phyloP scores from a whole-genome alignment of 2,797 vertebrate genomes.

The Chloroceryle amazona region DNA sequence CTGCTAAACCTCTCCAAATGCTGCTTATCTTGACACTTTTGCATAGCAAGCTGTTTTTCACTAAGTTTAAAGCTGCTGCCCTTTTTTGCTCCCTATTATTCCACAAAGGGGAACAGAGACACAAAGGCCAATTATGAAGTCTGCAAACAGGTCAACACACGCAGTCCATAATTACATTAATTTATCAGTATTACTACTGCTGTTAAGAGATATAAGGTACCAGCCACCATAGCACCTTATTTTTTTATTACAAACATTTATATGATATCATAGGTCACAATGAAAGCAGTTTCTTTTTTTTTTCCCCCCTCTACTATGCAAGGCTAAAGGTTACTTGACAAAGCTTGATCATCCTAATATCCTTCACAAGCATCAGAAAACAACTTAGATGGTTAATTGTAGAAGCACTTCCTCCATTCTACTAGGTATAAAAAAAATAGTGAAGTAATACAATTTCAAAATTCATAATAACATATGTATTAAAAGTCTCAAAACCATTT shows the following conservation, averaged over 20 bases:
- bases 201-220: not conserved
- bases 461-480: not conserved
- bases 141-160: not conserved
- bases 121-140: not conserved
- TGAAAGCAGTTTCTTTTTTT: not conserved
- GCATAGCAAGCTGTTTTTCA: not conserved
- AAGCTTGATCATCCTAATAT: not conserved
- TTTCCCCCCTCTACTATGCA: not conserved
- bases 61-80: not conserved
- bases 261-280: not conserved
- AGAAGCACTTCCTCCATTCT: not conserved
- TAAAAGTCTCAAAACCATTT: slow-evolving; percentile 45
- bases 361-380: not conserved
- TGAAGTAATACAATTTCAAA: slow-evolving; percentile 4
- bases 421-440: no score
- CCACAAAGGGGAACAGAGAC: not conserved
- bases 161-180: not conserved
- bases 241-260: not conserved
- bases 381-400: not conserved
- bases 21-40: not conserved
- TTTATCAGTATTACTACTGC: not conserved
- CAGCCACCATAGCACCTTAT: not conserved
- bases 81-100: not conserved
- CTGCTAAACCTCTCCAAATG: not conserved
- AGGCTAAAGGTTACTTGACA: not conserved